Evolutionary conservation across 2,888 invertebrate genomes (phyloP).

Genomic region (Rhorus exstirpatorius): DNA sequence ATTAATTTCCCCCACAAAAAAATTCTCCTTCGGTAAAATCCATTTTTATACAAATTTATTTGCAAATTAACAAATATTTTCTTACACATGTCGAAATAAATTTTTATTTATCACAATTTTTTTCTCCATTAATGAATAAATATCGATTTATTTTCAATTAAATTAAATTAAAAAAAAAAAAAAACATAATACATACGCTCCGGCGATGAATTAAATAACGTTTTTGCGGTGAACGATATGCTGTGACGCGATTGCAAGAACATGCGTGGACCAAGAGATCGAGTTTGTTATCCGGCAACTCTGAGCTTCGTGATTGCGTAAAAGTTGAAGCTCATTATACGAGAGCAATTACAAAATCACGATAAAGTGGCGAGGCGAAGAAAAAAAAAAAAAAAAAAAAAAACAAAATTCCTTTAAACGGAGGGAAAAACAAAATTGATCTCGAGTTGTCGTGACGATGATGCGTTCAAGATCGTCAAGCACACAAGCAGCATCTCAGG

Average conservation of each 20-base stretch:
- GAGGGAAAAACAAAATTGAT: slow-evolving; percentile 1
- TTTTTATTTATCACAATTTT: no score
- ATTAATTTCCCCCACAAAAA: neutral
- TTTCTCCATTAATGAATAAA: neutral
- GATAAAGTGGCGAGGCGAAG: no score
- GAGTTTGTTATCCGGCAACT: slow-evolving; percentile 21
- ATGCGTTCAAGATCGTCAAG: slow-evolving; percentile 2
- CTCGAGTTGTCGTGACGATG: neutral
- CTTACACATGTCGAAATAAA: no score
- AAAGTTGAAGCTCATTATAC: neutral
- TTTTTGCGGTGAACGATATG: neutral
- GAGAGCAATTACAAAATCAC: neutral
- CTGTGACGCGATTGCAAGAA: slow-evolving; percentile 18
- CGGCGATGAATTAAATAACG: neutral
- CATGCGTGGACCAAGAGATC: slow-evolving; percentile 26
- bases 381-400: no score
- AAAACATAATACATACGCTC: no score
- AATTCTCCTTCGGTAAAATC: slow-evolving; percentile 9
- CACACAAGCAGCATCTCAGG: slow-evolving; percentile 42
- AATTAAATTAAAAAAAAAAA: neutral
- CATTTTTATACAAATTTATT: no score
- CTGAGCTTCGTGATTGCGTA: slow-evolving; percentile 41
- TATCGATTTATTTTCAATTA: no score
- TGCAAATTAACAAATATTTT: no score
- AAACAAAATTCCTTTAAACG: no score